A percentile compares a stretch with the other conserved stretches of the same genome.
phyloP scores from a whole-genome alignment of 2,797 vertebrate species.

The Centroberyx gerrardi region DNA sequence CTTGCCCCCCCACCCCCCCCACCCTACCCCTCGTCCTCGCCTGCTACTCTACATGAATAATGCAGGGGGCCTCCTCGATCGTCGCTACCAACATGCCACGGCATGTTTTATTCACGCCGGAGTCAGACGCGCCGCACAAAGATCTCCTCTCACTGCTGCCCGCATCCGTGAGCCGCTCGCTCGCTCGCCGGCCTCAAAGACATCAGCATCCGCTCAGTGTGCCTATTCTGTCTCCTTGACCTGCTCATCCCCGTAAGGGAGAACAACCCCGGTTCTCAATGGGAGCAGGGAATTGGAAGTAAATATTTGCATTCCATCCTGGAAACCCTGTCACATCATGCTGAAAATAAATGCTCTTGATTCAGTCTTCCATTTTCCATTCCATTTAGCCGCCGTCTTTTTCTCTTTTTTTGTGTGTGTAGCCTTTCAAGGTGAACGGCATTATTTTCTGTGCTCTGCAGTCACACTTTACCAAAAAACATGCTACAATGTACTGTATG shows the following conservation, averaged over 20 bases:
- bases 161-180: constrained; percentile 24
- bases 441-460: too few species aligned
- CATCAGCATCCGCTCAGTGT: constrained; percentile 63
- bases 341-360: constrained; percentile 46
- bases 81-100: constrained; percentile 75
- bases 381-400: constrained; percentile 11
- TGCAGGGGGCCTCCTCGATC: constrained; percentile 74
- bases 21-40: constrained; percentile 49
- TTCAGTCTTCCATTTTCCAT: constrained; percentile 33
- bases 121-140: constrained; percentile 59
- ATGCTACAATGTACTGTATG: not conserved
- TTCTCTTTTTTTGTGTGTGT: constrained; percentile 19
- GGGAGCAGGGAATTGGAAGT: constrained; percentile 37
- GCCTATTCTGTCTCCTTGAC: constrained; percentile 70
- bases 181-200: constrained; percentile 35
- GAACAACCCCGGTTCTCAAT: constrained; percentile 45
- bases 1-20: not conserved
- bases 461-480: not conserved
- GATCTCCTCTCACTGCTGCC: constrained; percentile 50
- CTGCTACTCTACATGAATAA: constrained; percentile 78
- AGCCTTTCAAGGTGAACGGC: constrained; percentile 35
- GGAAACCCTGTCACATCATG: constrained; percentile 39
- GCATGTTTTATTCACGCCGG: constrained; percentile 86
- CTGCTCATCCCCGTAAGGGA: constrained; percentile 45
- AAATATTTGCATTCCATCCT: constrained; percentile 78